Evolutionary conservation across 2,113 vertebrate species (phyloP).

Genomic region (Gasterosteus nipponicus): DNA sequence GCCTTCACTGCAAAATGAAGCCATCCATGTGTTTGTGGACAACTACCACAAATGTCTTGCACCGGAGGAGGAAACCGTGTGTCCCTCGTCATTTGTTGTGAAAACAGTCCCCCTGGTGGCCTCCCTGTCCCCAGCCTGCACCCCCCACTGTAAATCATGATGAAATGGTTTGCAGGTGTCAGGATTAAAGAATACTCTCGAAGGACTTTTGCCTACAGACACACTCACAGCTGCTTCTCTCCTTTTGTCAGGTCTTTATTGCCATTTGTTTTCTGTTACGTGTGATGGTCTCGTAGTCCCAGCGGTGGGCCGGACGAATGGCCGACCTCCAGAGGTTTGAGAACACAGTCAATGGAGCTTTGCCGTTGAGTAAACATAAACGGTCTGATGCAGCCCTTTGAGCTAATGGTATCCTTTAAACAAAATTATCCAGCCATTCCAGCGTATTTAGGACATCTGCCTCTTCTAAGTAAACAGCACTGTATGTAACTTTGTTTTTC

Average conservation of each 20-base stretch:
- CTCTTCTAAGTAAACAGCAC: slow-evolving; percentile 81
- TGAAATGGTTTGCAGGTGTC: slow-evolving; percentile 99
- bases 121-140: slow-evolving; percentile 82
- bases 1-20: slow-evolving; percentile 82
- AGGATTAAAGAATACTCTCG: slow-evolving; percentile 93
- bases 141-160: slow-evolving; percentile 96
- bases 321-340: slow-evolving; percentile 59
- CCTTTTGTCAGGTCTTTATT: slow-evolving; percentile 87
- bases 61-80: slow-evolving; percentile 88
- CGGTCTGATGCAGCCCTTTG: slow-evolving; percentile 64
- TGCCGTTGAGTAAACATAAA: slow-evolving; percentile 43
- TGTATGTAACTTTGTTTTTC: slow-evolving; percentile 73
- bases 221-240: slow-evolving; percentile 91
- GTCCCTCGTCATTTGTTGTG: slow-evolving; percentile 93
- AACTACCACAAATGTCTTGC: slow-evolving; percentile 89
- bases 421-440: slow-evolving; percentile 81
- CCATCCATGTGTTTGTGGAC: slow-evolving; percentile 84
- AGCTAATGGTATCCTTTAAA: slow-evolving; percentile 72
- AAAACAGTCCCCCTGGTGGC: slow-evolving; percentile 88
- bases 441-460: slow-evolving; percentile 83
- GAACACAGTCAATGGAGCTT: slow-evolving; percentile 26
- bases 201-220: slow-evolving; percentile 84
- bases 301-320: slow-evolving; percentile 81
- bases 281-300: slow-evolving; percentile 59
- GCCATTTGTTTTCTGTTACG: slow-evolving; percentile 79